Evolutionary conservation across 2,888 invertebrate species (phyloP).

Genomic region (Acanthopleura granulata): DNA sequence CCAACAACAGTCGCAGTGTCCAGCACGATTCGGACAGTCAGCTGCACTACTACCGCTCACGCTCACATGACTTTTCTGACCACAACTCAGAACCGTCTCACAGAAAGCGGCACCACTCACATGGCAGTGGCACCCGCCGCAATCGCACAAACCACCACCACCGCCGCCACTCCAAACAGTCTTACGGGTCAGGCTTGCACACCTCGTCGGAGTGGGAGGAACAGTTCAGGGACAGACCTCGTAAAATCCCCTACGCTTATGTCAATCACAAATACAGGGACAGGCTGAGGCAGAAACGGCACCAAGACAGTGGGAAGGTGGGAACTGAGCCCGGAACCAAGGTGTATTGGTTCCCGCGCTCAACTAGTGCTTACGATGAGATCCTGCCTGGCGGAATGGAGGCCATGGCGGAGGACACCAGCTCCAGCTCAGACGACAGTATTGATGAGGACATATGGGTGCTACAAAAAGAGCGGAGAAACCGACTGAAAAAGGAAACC

Average conservation of each 20-base stretch:
- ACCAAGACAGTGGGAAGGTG: slow-evolving; percentile 48
- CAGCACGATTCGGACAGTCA: slow-evolving; percentile 54
- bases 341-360: slow-evolving; percentile 51
- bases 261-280: slow-evolving; percentile 62
- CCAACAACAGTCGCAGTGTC: slow-evolving; percentile 29
- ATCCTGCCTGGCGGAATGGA: slow-evolving; percentile 70
- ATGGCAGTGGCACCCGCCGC: slow-evolving; percentile 22
- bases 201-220: slow-evolving; percentile 60
- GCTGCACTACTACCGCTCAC: slow-evolving; percentile 35
- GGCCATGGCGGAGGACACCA: slow-evolving; percentile 51
- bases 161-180: slow-evolving; percentile 8
- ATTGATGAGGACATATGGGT: slow-evolving; percentile 61
- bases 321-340: slow-evolving; percentile 33
- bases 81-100: slow-evolving; percentile 60
- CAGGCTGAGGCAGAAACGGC: slow-evolving; percentile 57
- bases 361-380: slow-evolving; percentile 52
- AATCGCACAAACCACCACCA: too few relatives aligned
- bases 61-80: slow-evolving; percentile 51
- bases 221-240: slow-evolving; percentile 45
- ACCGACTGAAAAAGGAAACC: slow-evolving; percentile 63
- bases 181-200: slow-evolving; percentile 1
- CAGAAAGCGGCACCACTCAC: slow-evolving; percentile 41
- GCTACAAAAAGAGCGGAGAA: slow-evolving; percentile 47
- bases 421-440: slow-evolving; percentile 49
- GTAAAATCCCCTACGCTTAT: slow-evolving; percentile 57